Evolutionary conservation across 2,888 invertebrate genomes (phyloP).

Genomic region (Cheilosia vernalis): DNA sequence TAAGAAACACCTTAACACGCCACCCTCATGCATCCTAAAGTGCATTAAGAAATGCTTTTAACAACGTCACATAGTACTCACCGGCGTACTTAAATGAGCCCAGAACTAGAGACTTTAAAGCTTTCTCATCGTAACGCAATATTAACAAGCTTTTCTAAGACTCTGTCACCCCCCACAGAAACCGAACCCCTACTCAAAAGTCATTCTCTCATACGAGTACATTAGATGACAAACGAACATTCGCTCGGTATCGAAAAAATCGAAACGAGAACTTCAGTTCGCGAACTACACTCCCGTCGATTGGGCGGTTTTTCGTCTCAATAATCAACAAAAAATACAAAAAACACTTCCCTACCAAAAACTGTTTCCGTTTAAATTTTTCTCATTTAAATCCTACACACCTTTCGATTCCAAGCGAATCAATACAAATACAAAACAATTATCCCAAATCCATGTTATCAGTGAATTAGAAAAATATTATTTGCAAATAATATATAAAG

Average conservation of each 20-base stretch:
- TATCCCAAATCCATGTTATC: slow-evolving; percentile 43
- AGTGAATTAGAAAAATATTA: slow-evolving; percentile 30
- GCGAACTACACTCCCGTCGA: slow-evolving; percentile 62
- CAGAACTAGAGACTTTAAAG: neutral
- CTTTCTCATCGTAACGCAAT: slow-evolving; percentile 2
- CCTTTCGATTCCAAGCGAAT: slow-evolving; percentile 37
- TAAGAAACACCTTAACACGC: slow-evolving; percentile 38
- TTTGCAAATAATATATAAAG: slow-evolving; percentile 22
- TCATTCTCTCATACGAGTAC: neutral
- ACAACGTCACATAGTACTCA: neutral
- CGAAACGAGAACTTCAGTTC: slow-evolving; percentile 59
- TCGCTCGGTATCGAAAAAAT: slow-evolving; percentile 41
- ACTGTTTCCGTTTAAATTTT: slow-evolving; percentile 5
- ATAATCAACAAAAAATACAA: slow-evolving; percentile 18
- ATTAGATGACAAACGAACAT: slow-evolving; percentile 10
- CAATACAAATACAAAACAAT: slow-evolving; percentile 12
- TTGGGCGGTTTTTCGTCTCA: slow-evolving; percentile 55
- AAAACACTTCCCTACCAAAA: slow-evolving; percentile 15
- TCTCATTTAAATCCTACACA: neutral
- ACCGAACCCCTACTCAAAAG: neutral
- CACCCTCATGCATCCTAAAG: slow-evolving; percentile 33
- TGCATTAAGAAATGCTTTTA: neutral
- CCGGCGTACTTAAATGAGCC: neutral
- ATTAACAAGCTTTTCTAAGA: slow-evolving; percentile 13
- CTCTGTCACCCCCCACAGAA: slow-evolving; percentile 3